Evolutionary conservation across 2,888 invertebrate species (phyloP).

Genomic region (Melieria omissa): DNA sequence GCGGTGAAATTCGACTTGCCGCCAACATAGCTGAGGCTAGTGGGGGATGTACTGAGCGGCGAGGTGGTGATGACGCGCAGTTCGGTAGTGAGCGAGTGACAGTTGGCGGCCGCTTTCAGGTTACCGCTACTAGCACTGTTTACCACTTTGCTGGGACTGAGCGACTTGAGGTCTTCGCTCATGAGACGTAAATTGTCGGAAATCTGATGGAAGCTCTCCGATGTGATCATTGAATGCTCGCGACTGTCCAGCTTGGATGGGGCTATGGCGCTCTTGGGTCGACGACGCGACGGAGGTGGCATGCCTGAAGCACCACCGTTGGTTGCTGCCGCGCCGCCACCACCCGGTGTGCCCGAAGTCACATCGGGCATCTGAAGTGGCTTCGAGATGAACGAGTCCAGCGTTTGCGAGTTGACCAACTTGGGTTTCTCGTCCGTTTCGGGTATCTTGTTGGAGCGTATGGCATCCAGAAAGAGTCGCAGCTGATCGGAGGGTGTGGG

Average conservation of each 20-base stretch:
- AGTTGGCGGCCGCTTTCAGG: conserved; percentile 49
- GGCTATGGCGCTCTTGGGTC: conserved; percentile 51
- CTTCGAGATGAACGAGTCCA: conserved; percentile 61
- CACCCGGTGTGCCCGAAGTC: conserved; percentile 57
- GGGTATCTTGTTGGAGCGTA: conserved; percentile 65
- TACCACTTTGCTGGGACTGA: conserved; percentile 60
- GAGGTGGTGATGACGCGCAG: conserved; percentile 55
- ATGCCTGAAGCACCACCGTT: conserved; percentile 27
- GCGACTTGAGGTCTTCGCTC: conserved; percentile 65
- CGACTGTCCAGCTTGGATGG: conserved; percentile 49
- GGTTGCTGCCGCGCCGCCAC: conserved; percentile 29
- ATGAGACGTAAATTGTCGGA: conserved; percentile 66
- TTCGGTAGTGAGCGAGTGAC: conserved; percentile 45
- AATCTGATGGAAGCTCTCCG: conserved; percentile 66
- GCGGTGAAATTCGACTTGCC: conserved; percentile 38
- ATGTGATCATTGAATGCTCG: conserved; percentile 62
- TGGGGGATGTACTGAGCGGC: conserved; percentile 53
- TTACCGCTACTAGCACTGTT: conserved; percentile 54
- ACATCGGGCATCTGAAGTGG: conserved; percentile 62
- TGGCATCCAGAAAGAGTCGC: conserved; percentile 65
- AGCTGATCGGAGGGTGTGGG: conserved; percentile 67
- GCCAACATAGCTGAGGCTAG: conserved; percentile 38
- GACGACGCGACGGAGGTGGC: conserved; percentile 47
- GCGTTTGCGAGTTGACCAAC: conserved; percentile 57
- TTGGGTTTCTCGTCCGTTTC: conserved; percentile 60